These are phyloP conservation scores for Tinea semifulvella DNA, from an alignment of 2,888 invertebrate species.

Conservation along the genomic window DNA sequence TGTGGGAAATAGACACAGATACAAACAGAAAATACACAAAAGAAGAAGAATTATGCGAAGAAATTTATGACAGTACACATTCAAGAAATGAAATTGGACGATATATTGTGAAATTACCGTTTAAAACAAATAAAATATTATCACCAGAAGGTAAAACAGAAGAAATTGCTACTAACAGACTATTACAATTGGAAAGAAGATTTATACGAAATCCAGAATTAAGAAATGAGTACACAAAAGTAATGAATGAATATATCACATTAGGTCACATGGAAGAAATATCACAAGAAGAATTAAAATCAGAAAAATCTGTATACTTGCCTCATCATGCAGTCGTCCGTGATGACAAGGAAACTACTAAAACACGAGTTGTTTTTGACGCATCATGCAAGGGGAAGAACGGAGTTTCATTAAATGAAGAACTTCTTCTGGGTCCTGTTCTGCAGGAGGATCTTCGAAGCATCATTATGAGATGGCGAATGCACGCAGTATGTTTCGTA, in stretches of 20 bases:
- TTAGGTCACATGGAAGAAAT: neutral
- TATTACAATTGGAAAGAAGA: neutral
- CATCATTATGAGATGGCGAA: slow-evolving; percentile 20
- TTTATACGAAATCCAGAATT: neutral
- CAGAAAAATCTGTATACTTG: neutral
- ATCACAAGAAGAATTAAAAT: neutral
- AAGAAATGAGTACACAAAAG: neutral
- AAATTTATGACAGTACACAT: neutral
- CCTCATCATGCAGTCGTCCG: neutral
- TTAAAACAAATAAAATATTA: neutral
- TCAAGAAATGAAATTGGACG: neutral
- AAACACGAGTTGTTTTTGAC: slow-evolving; percentile 21
- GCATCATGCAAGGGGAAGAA: slow-evolving; percentile 14
- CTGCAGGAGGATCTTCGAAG: slow-evolving; percentile 20
- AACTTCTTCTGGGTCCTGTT: slow-evolving; percentile 15
- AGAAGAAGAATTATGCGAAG: neutral
- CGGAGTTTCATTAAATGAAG: slow-evolving; percentile 15
- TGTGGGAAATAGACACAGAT: too few species aligned
- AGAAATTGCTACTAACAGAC: neutral
- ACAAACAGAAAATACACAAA: neutral
- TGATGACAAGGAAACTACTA: too few species aligned
- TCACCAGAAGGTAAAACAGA: neutral
- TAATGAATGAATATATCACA: neutral
- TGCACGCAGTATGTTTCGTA: slow-evolving; percentile 19
- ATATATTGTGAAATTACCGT: neutral